Evolutionary conservation across 2,888 invertebrate genomes (phyloP).

Genomic region (Rhaphigaster nebulosa): DNA sequence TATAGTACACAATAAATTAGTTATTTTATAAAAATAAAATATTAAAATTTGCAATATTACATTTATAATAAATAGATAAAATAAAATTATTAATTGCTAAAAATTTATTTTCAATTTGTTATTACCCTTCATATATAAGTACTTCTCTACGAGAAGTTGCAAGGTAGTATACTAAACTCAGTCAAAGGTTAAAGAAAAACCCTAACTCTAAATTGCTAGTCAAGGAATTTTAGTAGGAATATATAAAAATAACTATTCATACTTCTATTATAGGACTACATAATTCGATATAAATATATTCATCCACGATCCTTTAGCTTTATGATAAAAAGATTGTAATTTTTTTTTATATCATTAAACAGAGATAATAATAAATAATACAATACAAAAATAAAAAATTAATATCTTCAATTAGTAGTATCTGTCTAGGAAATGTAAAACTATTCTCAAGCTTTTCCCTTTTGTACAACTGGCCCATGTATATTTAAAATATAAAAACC

Average conservation of each 20-base stretch:
- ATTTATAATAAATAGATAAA: constrained; percentile 42
- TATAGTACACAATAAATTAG: background rate
- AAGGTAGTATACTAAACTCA: constrained; percentile 28
- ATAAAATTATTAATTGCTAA: constrained; percentile 21
- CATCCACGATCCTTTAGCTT: background rate
- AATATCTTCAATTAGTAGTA: background rate
- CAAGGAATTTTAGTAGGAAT: constrained; percentile 6
- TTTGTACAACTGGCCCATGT: constrained; percentile 43
- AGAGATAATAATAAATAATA: constrained; percentile 13
- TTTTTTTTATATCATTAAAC: background rate
- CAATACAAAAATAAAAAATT: constrained; percentile 34
- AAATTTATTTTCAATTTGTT: background rate
- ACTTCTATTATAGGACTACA: background rate
- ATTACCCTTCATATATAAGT: background rate
- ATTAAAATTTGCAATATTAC: constrained; percentile 11
- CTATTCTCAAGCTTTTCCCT: background rate
- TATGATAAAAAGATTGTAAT: background rate
- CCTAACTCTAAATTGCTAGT: constrained; percentile 12
- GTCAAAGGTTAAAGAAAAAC: constrained; percentile 35
- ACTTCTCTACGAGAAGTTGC: background rate
- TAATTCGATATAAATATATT: constrained; percentile 43
- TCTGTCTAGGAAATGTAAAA: background rate
- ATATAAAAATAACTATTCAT: constrained; percentile 46
- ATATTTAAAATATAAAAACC: constrained; percentile 43
- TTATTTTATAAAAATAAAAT: constrained; percentile 14